Evolutionary conservation across 2,888 invertebrate genomes (phyloP).

Genomic region (Drosophila niveifrons): DNA sequence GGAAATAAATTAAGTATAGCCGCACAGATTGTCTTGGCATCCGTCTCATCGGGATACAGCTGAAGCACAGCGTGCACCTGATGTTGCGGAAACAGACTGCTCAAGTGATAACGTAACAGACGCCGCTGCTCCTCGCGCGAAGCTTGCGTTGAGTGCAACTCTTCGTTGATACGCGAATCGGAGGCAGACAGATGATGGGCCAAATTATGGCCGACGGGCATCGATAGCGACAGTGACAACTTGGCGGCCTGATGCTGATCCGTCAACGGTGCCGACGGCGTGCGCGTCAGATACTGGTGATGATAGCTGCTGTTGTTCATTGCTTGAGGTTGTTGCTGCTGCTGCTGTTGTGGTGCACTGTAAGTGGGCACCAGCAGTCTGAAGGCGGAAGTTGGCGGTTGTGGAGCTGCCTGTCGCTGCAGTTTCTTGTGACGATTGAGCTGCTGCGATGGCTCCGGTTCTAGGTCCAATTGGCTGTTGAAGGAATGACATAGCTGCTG

Average conservation of each 20-base stretch:
- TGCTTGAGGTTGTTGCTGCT: slow-evolving; percentile 30
- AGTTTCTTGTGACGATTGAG: slow-evolving; percentile 71
- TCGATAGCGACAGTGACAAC: slow-evolving; percentile 36
- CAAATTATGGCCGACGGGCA: slow-evolving; percentile 65
- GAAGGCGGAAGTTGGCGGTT: slow-evolving; percentile 51
- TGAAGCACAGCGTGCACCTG: slow-evolving; percentile 96
- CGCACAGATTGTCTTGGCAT: slow-evolving; percentile 95
- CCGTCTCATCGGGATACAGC: slow-evolving; percentile 94
- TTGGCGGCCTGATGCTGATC: slow-evolving; percentile 56
- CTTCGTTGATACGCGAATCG: slow-evolving; percentile 71
- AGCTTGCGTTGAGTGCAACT: slow-evolving; percentile 58
- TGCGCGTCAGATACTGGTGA: slow-evolving; percentile 73
- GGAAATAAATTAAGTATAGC: slow-evolving; percentile 92
- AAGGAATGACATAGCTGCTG: slow-evolving; percentile 66
- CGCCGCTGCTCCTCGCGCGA: slow-evolving; percentile 88
- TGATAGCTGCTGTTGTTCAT: slow-evolving; percentile 36
- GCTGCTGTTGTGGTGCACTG: slow-evolving; percentile 49
- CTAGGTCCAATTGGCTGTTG: slow-evolving; percentile 58
- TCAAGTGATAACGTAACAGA: slow-evolving; percentile 93
- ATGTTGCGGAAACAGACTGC: slow-evolving; percentile 96
- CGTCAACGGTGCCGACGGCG: slow-evolving; percentile 69
- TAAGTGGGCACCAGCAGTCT: slow-evolving; percentile 61
- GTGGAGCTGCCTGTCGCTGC: slow-evolving; percentile 62
- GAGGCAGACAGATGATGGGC: slow-evolving; percentile 71
- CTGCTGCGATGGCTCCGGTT: slow-evolving; percentile 55